These are phyloP conservation scores for Leucozona laternaria DNA, from an alignment of 2,888 invertebrate species.

Conservation along the genomic window DNA sequence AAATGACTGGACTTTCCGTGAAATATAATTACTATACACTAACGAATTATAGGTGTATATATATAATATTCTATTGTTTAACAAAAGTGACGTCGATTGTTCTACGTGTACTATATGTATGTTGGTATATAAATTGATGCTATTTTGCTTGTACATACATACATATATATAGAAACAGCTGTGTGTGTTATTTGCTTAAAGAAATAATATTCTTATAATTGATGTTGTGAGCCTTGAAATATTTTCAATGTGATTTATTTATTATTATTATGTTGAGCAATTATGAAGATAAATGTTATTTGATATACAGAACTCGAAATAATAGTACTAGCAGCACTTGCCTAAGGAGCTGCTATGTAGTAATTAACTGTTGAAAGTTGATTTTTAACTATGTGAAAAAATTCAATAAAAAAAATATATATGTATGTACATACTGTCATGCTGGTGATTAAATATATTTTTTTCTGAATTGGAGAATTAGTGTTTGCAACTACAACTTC, in stretches of 20 bases:
- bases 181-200: conserved; percentile 36
- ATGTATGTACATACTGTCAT: not conserved
- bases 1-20: conserved; percentile 54
- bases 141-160: not conserved
- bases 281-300: conserved; percentile 12
- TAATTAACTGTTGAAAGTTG: not conserved
- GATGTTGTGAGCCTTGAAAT: conserved; percentile 65
- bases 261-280: conserved; percentile 36
- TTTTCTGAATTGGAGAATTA: too few species aligned
- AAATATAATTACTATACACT: conserved; percentile 43
- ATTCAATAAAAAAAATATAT: not conserved
- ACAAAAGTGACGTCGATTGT: conserved; percentile 23
- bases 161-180: not conserved
- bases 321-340: not conserved
- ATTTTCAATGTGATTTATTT: conserved; percentile 60
- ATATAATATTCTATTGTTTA: conserved; percentile 16
- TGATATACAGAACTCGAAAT: conserved; percentile 23
- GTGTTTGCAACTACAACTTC: too few species aligned
- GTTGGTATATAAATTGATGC: not conserved
- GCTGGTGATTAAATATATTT: too few species aligned
- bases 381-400: not conserved
- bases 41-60: not conserved
- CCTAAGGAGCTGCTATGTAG: not conserved
- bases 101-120: not conserved
- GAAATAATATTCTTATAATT: conserved; percentile 42